Evolutionary conservation across 1,140 invertebrate species (phyloP).

Genomic region (Penaeus vannamei): DNA sequence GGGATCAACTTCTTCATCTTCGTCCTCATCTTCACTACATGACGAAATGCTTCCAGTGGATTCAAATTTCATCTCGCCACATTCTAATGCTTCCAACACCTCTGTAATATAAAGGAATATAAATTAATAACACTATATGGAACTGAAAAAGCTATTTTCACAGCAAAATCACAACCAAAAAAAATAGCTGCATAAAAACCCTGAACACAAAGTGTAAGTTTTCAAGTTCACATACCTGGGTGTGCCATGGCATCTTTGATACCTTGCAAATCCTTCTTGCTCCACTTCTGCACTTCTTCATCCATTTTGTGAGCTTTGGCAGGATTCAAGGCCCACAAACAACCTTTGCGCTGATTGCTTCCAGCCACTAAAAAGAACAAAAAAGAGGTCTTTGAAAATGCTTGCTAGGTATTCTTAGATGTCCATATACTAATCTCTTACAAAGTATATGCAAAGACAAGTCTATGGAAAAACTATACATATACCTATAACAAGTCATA

Average conservation of each 20-base stretch:
- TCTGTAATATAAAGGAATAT: conserved; percentile 73
- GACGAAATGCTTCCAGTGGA: conserved; percentile 72
- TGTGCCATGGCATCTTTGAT: conserved; percentile 91
- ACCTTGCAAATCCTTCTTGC: conserved; percentile 89
- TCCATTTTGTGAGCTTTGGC: conserved; percentile 96
- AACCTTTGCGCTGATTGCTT: conserved; percentile 77
- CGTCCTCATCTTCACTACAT: conserved; percentile 74
- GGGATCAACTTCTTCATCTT: conserved; percentile 72
- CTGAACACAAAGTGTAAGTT: no score
- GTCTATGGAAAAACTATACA: no score
- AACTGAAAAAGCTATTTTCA: neutral
- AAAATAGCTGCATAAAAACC: no score
- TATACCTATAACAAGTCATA: neutral
- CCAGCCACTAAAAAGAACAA: conserved; percentile 65
- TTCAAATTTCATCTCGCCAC: conserved; percentile 86
- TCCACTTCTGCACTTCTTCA: conserved; percentile 97
- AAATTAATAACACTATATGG: conserved; percentile 24
- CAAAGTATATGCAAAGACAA: no score
- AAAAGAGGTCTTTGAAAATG: neutral
- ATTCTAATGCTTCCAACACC: conserved; percentile 83
- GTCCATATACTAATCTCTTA: no score
- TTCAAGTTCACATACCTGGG: conserved; percentile 77
- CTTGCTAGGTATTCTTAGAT: neutral
- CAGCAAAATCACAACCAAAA: neutral
- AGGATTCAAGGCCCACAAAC: conserved; percentile 97